Conservation (phyloP, 2,888 invertebrate genomes). For the Ischnus inquisitorius region DNA sequence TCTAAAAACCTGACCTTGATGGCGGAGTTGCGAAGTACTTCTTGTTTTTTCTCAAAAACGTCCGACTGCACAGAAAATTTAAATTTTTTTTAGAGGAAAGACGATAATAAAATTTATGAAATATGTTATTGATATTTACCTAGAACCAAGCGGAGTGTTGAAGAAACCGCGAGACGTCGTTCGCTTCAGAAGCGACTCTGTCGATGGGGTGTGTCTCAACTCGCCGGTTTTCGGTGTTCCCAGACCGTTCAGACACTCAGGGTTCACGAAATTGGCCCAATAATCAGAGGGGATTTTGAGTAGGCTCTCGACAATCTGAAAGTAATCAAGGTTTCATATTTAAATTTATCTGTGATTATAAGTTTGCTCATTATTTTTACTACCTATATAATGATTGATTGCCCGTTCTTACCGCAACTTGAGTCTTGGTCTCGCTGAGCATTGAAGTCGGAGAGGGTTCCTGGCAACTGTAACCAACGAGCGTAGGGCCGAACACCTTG, state of each 20-base stretch:
- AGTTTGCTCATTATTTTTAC: neutral
- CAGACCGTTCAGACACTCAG: slow-evolving; percentile 80
- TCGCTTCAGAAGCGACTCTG: slow-evolving; percentile 83
- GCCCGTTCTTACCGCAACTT: slow-evolving; percentile 88
- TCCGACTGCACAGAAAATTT: slow-evolving; percentile 76
- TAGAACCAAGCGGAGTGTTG: slow-evolving; percentile 82
- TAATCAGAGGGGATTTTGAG: slow-evolving; percentile 91
- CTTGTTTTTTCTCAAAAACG: slow-evolving; percentile 82
- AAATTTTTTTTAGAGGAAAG: slow-evolving; percentile 22
- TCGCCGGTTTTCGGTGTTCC: slow-evolving; percentile 81
- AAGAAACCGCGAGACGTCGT: slow-evolving; percentile 80
- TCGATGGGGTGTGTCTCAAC: slow-evolving; percentile 83
- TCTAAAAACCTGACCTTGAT: slow-evolving; percentile 78
- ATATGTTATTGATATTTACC: slow-evolving; percentile 70
- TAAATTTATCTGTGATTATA: neutral
- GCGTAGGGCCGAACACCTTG: slow-evolving; percentile 96
- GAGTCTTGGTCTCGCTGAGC: slow-evolving; percentile 92
- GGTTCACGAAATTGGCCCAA: slow-evolving; percentile 91
- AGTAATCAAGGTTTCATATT: slow-evolving; percentile 52
- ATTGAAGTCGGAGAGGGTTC: slow-evolving; percentile 91
- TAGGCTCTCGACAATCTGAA: slow-evolving; percentile 90
- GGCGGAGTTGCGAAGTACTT: slow-evolving; percentile 84
- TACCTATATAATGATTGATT: neutral
- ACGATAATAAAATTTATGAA: neutral
- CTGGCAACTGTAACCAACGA: slow-evolving; percentile 94